Evolutionary conservation across 92 coral and sea anemone genomes (phyloP), one percentile per base, ranked within the genome.

Genomic region (Blastomussa wellsi): DNA sequence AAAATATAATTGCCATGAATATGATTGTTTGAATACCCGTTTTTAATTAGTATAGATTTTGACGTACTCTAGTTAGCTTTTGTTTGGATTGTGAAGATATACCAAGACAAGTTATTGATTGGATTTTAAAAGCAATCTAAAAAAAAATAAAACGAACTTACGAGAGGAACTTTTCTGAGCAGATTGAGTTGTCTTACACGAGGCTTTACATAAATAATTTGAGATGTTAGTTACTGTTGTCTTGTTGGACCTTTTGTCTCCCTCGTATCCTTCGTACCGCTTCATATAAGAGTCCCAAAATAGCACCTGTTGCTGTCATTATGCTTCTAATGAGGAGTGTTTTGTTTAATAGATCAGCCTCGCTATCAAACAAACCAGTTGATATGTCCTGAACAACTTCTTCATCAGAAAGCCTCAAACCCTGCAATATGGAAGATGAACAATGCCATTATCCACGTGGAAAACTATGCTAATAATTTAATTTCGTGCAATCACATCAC

Each of bases 351-450:
- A 71, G 79, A 7, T 82, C 39, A 10, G 70, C 28, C 0, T 52
- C 41, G 10, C 78, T 82, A 15, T 82, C 70, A 82, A 82, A 82
- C 52, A 82, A 53, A 70, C 86, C 86, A 51, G 86, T 72, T 11
- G 86, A 82, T 68, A 82, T 53, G 12, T 82, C 86, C 37, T 82
- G 71, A 26, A 72, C 78, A 17, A 52, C 4, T 49, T 71, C 69
- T 70, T 72, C 52, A 9, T 71, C 79, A 15, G 78, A 71, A 52
- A 57, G 52, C 39, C 86, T 79, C 26, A 79, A 82, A 2, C 79
- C 86, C 86, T 82, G 37, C 26, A 8, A 55, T 9, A 22, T 69
- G n/a, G 33, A 69, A 36, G 26, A 17, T 7, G 4, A 65, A 26
- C 35, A 24, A 24, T 12, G n/a, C 14, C 20, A 47, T 69, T 29